Evolutionary conservation across 2,797 vertebrate species (phyloP).

Genomic region (Prunella strophiata): DNA sequence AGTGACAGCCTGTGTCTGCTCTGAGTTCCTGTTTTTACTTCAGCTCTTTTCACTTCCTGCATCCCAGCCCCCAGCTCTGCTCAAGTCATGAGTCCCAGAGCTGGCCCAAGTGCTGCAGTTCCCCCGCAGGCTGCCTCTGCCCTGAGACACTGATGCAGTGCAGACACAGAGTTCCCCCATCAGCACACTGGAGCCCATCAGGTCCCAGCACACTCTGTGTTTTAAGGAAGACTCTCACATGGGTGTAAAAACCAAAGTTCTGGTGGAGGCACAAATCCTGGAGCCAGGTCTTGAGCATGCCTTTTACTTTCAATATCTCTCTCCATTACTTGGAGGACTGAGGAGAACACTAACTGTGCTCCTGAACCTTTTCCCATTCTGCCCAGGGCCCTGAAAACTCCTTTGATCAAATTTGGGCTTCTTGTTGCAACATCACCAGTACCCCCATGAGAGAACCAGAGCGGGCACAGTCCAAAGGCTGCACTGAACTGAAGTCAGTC

Average conservation of each 20-base stretch:
- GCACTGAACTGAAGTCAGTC: not conserved
- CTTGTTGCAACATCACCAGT: not conserved
- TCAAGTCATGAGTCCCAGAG: not conserved
- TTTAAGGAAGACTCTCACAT: not conserved
- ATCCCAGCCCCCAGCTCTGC: slow-evolving; percentile 34
- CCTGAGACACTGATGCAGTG: rapidly evolving
- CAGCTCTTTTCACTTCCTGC: slow-evolving; percentile 69
- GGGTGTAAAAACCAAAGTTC: not conserved
- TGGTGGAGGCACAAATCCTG: not conserved
- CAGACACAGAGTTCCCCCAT: not conserved
- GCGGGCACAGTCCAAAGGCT: not conserved
- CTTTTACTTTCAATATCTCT: not conserved
- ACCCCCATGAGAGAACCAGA: not conserved
- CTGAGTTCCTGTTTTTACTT: slow-evolving; percentile 73
- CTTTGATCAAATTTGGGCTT: not conserved
- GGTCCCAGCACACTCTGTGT: not conserved
- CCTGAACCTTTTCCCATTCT: not conserved
- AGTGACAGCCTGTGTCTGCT: not conserved
- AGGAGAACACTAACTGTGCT: not conserved
- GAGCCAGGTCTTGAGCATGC: not conserved
- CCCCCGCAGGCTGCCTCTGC: not conserved
- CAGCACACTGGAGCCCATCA: not conserved
- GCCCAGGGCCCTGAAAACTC: not conserved
- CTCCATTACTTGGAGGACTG: not conserved
- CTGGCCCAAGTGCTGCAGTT: not conserved